Conservation (phyloP, 2,797 vertebrate genomes). For the Salmo trutta region DNA sequence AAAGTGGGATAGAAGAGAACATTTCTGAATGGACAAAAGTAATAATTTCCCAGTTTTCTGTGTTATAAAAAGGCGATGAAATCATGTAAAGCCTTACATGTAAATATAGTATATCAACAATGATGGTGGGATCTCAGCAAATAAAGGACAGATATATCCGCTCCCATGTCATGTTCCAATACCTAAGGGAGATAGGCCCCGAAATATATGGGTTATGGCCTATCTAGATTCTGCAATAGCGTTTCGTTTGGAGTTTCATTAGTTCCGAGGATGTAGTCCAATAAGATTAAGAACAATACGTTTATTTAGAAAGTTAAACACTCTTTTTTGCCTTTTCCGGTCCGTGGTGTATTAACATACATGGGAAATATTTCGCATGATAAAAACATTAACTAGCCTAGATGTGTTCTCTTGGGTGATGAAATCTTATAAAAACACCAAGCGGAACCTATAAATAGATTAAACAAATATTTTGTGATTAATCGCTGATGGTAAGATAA, state of each 20-base stretch:
- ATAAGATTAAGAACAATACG: conserved; percentile 30
- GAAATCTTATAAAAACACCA: conserved; percentile 3
- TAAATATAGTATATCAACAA: background rate
- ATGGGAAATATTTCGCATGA: conserved; percentile 2
- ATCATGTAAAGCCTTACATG: background rate
- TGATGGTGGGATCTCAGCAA: background rate
- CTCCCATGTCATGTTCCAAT: background rate
- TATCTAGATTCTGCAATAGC: background rate
- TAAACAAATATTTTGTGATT: background rate
- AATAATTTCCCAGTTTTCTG: background rate
- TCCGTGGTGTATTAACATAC: conserved; percentile 5
- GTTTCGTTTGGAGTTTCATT: background rate
- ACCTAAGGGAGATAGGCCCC: background rate
- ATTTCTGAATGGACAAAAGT: too few relatives aligned
- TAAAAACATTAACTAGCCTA: conserved; percentile 3
- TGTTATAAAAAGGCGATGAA: background rate
- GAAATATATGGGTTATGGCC: background rate
- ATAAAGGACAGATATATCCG: background rate
- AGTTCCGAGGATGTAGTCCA: background rate
- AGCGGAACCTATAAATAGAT: background rate
- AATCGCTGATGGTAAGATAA: background rate
- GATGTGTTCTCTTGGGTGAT: background rate
- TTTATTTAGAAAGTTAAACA: conserved; percentile 38
- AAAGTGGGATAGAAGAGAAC: too few relatives aligned
- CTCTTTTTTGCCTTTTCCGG: background rate